Conservation (phyloP, 2,113 vertebrate species). For the Labeo rohita region DNA sequence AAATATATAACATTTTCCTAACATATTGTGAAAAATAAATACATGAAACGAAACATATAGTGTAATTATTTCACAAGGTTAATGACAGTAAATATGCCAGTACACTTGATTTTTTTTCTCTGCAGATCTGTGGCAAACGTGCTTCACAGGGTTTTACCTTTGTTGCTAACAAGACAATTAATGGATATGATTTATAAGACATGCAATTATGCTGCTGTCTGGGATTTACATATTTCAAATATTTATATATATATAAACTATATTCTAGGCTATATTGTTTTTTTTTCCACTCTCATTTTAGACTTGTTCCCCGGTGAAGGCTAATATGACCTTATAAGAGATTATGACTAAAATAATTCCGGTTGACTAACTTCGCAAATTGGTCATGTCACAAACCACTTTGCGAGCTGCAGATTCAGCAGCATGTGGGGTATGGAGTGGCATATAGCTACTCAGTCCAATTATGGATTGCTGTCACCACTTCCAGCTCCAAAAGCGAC, state of each 20-base stretch:
- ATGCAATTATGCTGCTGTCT: slow-evolving; percentile 64
- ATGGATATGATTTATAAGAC: slow-evolving; percentile 61
- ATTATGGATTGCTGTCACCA: slow-evolving; percentile 58
- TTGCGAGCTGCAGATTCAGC: slow-evolving; percentile 66
- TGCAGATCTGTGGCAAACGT: slow-evolving; percentile 16
- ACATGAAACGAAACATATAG: not conserved
- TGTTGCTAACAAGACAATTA: slow-evolving; percentile 65
- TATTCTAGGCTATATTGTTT: slow-evolving; percentile 18
- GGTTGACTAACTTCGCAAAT: slow-evolving; percentile 75
- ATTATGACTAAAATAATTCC: slow-evolving; percentile 74
- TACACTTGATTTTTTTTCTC: not conserved
- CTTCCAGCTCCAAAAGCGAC: slow-evolving; percentile 38
- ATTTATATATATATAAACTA: not conserved
- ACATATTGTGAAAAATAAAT: too few relatives aligned
- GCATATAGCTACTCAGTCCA: slow-evolving; percentile 56
- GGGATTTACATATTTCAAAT: slow-evolving; percentile 41
- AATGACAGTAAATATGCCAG: not conserved
- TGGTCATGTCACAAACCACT: slow-evolving; percentile 69
- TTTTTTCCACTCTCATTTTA: slow-evolving; percentile 54
- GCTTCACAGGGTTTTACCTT: slow-evolving; percentile 2
- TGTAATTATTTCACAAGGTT: not conserved
- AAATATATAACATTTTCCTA: too few relatives aligned
- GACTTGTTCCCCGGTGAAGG: slow-evolving; percentile 41
- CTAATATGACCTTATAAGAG: slow-evolving; percentile 61
- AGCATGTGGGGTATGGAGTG: slow-evolving; percentile 26